These are phyloP conservation scores for Meriones psammophilus DNA, from an alignment of 2,797 vertebrate genomes.

Conservation along the genomic window DNA sequence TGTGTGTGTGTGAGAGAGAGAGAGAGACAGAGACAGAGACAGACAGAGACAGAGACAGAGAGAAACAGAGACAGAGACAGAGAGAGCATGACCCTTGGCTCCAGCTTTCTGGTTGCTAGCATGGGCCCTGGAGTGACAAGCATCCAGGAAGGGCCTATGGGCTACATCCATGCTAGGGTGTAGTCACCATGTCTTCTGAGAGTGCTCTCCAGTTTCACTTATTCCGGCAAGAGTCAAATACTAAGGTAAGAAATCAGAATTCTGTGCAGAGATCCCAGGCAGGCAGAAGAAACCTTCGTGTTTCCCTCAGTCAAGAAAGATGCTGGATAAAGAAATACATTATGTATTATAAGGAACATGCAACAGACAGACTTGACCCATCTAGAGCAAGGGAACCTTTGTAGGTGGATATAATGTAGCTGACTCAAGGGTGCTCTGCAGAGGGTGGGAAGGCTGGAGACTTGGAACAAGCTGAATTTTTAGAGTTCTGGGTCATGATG, in stretches of 20 bases:
- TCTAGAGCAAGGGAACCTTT: neutral
- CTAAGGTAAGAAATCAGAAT: neutral
- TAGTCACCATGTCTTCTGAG: neutral
- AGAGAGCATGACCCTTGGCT: neutral
- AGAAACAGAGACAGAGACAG: neutral
- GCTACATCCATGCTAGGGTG: neutral
- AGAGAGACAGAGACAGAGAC: neutral
- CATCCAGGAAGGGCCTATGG: neutral
- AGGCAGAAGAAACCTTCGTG: neutral
- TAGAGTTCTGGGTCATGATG: neutral
- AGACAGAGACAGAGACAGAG: too few species aligned
- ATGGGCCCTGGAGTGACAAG: neutral
- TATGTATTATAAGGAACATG: neutral
- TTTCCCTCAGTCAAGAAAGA: neutral
- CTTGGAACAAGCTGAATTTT: neutral
- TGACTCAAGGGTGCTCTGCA: neutral
- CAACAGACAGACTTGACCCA: neutral
- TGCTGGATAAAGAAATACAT: neutral
- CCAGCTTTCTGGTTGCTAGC: neutral
- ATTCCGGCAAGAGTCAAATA: neutral
- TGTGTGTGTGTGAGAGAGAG: neutral
- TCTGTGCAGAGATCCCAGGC: neutral
- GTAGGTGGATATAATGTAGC: neutral
- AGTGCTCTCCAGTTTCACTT: neutral
- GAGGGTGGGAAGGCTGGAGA: accelerated